Evolutionary conservation across 2,113 vertebrate genomes (phyloP).

Genomic region (Actenoides hombroni): DNA sequence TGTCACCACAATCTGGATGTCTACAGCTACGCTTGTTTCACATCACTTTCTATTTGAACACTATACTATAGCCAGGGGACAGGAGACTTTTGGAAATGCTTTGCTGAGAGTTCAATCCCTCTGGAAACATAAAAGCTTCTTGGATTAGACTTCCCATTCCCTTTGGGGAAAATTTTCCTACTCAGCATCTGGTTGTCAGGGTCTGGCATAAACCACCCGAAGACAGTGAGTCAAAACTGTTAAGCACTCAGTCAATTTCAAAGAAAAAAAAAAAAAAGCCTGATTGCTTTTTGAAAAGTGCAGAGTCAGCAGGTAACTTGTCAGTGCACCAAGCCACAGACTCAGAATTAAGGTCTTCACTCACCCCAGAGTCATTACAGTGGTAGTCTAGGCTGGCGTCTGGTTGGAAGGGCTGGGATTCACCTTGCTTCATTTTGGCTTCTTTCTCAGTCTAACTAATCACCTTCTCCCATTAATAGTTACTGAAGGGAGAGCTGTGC

Average conservation of each 20-base stretch:
- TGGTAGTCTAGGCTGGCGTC: background rate
- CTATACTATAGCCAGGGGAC: background rate
- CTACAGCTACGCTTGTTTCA: background rate
- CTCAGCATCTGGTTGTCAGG: background rate
- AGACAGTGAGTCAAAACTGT: background rate
- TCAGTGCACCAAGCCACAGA: background rate
- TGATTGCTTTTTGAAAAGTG: background rate
- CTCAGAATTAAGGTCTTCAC: too few relatives aligned
- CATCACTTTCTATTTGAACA: background rate
- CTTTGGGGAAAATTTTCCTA: background rate
- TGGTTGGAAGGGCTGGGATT: background rate
- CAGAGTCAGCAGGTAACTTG: background rate
- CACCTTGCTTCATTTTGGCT: background rate
- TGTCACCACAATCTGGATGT: background rate
- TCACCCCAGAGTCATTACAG: background rate
- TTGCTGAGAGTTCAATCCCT: background rate
- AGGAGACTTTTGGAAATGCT: background rate
- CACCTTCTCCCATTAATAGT: background rate
- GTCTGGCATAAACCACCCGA: background rate
- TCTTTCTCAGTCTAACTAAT: background rate
- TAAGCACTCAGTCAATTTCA: background rate
- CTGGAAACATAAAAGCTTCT: background rate
- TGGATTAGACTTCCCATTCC: background rate
- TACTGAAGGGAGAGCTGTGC: background rate
- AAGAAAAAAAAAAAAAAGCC: background rate